These are phyloP conservation scores for Serripes groenlandicus DNA, from an alignment of 2,888 invertebrate genomes.

Conservation along the genomic window DNA sequence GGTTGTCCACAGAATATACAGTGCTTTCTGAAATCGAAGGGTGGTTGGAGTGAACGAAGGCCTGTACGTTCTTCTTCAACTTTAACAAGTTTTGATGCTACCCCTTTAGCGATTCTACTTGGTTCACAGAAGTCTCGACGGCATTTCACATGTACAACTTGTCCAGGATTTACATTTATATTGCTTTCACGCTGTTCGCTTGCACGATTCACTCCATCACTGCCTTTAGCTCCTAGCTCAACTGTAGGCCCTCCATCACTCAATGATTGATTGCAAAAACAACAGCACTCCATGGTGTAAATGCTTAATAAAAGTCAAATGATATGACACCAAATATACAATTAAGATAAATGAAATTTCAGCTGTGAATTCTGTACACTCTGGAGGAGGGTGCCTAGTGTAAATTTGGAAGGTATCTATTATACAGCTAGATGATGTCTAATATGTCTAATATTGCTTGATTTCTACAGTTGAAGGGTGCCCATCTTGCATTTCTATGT, in stretches of 20 bases:
- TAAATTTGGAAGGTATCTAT: too few relatives aligned
- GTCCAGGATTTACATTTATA: not conserved
- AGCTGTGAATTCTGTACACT: not conserved
- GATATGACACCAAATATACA: not conserved
- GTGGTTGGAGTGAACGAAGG: not conserved
- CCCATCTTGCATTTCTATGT: not conserved
- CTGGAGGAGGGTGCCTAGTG: too few relatives aligned
- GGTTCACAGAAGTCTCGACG: not conserved
- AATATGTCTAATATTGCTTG: not conserved
- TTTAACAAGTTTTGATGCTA: not conserved
- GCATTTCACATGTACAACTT: not conserved
- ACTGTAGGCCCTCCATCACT: too few relatives aligned
- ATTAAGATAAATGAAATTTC: not conserved
- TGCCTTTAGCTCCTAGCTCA: too few relatives aligned
- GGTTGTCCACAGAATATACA: conserved; percentile 43
- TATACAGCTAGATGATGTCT: not conserved
- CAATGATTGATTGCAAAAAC: not conserved
- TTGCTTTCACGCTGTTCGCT: not conserved
- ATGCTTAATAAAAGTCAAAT: not conserved
- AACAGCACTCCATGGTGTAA: not conserved
- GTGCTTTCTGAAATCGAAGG: not conserved
- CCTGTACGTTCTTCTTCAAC: not conserved
- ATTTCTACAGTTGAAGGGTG: not conserved
- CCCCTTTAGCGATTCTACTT: not conserved
- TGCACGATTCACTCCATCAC: too few relatives aligned